Conservation (phyloP, 2,888 invertebrate genomes). For the Scaptomyza cyrtandrae region DNA sequence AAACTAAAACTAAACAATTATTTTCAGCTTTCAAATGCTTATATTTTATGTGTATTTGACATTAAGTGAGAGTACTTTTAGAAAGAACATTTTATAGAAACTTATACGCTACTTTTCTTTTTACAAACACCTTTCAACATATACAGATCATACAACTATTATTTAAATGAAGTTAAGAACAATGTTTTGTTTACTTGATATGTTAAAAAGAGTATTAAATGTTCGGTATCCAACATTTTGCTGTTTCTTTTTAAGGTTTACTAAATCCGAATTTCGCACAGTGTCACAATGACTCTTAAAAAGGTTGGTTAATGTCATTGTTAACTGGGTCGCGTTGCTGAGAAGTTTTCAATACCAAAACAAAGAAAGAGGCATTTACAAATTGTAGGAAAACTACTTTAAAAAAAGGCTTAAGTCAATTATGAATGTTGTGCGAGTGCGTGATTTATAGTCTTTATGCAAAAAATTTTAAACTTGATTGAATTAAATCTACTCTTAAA, state of each 20-base stretch:
- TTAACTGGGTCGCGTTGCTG: not conserved
- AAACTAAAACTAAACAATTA: no score
- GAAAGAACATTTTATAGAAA: no score
- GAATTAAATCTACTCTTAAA: no score
- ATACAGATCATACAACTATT: not conserved
- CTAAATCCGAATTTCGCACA: slow-evolving; percentile 19
- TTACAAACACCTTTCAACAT: no score
- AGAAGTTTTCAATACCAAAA: not conserved
- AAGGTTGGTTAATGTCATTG: not conserved
- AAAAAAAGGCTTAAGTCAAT: not conserved
- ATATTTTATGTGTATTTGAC: not conserved
- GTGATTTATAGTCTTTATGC: no score
- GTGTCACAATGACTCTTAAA: slow-evolving; percentile 13
- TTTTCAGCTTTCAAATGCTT: no score
- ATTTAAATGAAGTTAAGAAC: not conserved
- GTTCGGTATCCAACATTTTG: not conserved
- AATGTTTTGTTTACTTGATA: not conserved
- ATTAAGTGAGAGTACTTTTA: no score
- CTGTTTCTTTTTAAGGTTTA: not conserved
- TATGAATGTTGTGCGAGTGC: no score
- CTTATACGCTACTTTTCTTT: no score
- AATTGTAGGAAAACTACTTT: not conserved
- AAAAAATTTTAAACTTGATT: no score
- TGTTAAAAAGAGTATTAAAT: slow-evolving; percentile 1
- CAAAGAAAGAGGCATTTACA: not conserved